Base-by-base conservation (phyloP, 2,113 vertebrate species). In the Microcebus jonahi region DNA sequence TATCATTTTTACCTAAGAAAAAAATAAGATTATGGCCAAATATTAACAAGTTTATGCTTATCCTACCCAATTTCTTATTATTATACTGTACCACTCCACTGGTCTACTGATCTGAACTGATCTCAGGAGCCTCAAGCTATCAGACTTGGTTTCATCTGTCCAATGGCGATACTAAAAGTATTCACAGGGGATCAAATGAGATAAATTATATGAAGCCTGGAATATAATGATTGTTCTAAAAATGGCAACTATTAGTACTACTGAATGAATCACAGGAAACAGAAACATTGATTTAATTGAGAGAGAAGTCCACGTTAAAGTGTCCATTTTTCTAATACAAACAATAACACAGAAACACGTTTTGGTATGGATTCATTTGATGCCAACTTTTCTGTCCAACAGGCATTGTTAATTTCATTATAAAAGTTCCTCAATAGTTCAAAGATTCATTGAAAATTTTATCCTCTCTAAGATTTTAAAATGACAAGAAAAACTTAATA, bases 361-460 rank as follows among this genome's bases (percentile, higher is more conserved):
- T 79, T 71, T 36, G 11, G 8, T 59, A 42, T n/a, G 20, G 29
- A 48, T 55, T 85, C 15, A 4, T 57, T 63, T 67, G 20, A 2
- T 90, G 86, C 55, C 25, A 95, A 65, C 20, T 53, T 45, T 45
- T 83, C 53, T 63, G 8, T 34, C 18, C 10, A 53, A 53, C 0
- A 67, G 25, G 5, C 10, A 6, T 65, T 48, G 23, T n/a, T 88
- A 57, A 50, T 42, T 77, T 82, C 34, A 1, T 31, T 90, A 23
- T 21, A 29, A 90, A 84, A 80, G 14, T 68, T 84, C 27, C 59
- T 45, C 4, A 39, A 90, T 10, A 42, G n/a, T 82, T 94, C 14
- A 34, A 59, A 95, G 31, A 5, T 80, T 96, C 12, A 83, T 53
- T 79, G 39, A 84, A 87, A 94, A 88, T 82, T 77, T 71, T 59